Conservation (phyloP, 92 coral and sea anemone genomes). For the Parazoanthus atlanticus region DNA sequence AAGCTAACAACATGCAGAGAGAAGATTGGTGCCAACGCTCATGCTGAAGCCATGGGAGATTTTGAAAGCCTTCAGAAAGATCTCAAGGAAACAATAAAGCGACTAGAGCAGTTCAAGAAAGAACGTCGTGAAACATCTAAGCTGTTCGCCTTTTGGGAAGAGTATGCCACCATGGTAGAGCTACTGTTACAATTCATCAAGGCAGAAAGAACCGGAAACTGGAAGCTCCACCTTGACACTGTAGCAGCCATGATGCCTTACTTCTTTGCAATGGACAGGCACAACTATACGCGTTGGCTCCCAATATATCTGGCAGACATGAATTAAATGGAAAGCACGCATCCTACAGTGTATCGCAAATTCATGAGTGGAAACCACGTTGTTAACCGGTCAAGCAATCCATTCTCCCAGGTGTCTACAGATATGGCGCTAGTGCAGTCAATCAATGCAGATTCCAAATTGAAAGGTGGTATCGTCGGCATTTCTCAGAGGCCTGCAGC, state of each 20-base stretch:
- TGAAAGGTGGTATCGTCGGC: slow-evolving; percentile 27
- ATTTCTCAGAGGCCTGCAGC: slow-evolving; percentile 49
- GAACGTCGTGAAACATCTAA: background rate
- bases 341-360: slow-evolving; percentile 37
- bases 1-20: slow-evolving; percentile 32
- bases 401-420: slow-evolving; percentile 33
- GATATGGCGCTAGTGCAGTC: slow-evolving; percentile 30
- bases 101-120: background rate
- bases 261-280: slow-evolving; percentile 49
- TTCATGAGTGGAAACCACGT: slow-evolving; percentile 37
- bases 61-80: slow-evolving; percentile 39
- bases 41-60: slow-evolving; percentile 17
- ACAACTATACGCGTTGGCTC: slow-evolving; percentile 39
- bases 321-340: slow-evolving; percentile 36
- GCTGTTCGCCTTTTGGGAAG: slow-evolving; percentile 41
- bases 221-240: slow-evolving; percentile 12
- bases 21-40: slow-evolving; percentile 6
- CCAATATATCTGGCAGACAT: slow-evolving; percentile 43
- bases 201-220: slow-evolving; percentile 44
- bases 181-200: slow-evolving; percentile 38
- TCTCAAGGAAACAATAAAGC: slow-evolving; percentile 17
- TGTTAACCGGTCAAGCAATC: slow-evolving; percentile 37
- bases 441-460: slow-evolving; percentile 19
- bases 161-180: slow-evolving; percentile 13
- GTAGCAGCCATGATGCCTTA: slow-evolving; percentile 13